Evolutionary conservation across 1,140 invertebrate species (phyloP).

Genomic region (Cephus cinctus): DNA sequence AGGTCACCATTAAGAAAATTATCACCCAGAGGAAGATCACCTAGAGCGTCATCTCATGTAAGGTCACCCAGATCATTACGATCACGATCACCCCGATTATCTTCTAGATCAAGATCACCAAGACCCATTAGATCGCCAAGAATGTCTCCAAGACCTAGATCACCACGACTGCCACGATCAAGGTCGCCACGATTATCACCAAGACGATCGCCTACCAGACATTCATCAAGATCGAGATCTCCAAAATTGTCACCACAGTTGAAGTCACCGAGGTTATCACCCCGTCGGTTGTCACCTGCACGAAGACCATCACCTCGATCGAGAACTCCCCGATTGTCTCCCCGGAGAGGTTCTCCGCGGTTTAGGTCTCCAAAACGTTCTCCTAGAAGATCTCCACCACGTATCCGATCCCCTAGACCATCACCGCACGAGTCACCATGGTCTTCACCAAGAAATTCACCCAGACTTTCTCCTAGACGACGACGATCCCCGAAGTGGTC

Average conservation of each 20-base stretch:
- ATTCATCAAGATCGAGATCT: conserved; percentile 24
- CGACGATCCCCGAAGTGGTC: conserved; percentile 31
- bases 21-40: conserved; percentile 29
- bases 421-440: conserved; percentile 39
- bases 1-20: conserved; percentile 25
- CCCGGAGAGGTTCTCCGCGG: conserved; percentile 22
- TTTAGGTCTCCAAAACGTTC: conserved; percentile 27
- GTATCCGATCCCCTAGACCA: conserved; percentile 17
- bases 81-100: conserved; percentile 18
- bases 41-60: conserved; percentile 22
- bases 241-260: conserved; percentile 15
- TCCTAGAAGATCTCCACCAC: conserved; percentile 23
- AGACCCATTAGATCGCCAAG: conserved; percentile 1
- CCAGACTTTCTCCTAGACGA: conserved; percentile 28
- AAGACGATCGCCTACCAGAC: conserved; percentile 12
- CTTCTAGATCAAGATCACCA: background rate
- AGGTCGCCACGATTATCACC: conserved; percentile 23
- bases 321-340: conserved; percentile 27
- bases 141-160: background rate
- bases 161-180: conserved; percentile 9
- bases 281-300: background rate
- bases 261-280: conserved; percentile 11
- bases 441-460: conserved; percentile 41
- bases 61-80: conserved; percentile 17
- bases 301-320: conserved; percentile 15